Conservation (phyloP, 2,888 invertebrate species). For the Drosophila parthenogenetica region DNA sequence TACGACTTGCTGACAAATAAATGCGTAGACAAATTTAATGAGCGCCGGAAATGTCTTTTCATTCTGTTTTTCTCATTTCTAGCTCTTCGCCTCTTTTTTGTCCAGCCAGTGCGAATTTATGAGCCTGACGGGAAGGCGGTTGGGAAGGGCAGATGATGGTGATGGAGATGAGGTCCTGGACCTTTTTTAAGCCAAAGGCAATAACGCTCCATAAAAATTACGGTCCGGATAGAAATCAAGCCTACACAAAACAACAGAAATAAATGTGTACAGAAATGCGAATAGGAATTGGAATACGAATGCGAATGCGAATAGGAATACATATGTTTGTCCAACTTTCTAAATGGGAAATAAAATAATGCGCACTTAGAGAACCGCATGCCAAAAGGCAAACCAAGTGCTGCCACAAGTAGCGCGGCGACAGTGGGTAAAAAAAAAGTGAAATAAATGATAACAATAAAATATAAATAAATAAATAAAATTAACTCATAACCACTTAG, state of each 20-base stretch:
- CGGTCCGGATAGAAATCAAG: conserved; percentile 59
- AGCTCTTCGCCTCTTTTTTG: conserved; percentile 9
- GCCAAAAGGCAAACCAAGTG: conserved; percentile 19
- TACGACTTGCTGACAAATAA: conserved; percentile 83
- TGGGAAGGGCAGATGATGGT: not conserved
- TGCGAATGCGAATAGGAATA: conserved; percentile 30
- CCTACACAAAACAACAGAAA: conserved; percentile 24
- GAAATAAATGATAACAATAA: conserved; percentile 80
- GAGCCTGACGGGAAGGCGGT: not conserved
- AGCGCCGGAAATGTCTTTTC: conserved; percentile 79
- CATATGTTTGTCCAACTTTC: conserved; percentile 39
- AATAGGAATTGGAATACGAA: conserved; percentile 28
- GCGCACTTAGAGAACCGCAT: conserved; percentile 50
- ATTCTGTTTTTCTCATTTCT: conserved; percentile 47
- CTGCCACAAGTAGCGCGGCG: not conserved
- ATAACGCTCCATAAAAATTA: conserved; percentile 62
- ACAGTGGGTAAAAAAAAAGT: conserved; percentile 38
- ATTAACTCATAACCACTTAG: conserved; percentile 82
- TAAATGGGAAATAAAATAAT: conserved; percentile 49
- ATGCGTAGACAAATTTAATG: conserved; percentile 83
- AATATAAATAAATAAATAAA: conserved; percentile 82
- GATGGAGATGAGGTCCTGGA: conserved; percentile 2
- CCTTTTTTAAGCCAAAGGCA: conserved; percentile 56
- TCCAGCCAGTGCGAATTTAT: conserved; percentile 47
- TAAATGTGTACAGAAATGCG: conserved; percentile 17